Base-by-base conservation (phyloP, 2,888 invertebrate genomes). In the Leistus spinibarbis region DNA sequence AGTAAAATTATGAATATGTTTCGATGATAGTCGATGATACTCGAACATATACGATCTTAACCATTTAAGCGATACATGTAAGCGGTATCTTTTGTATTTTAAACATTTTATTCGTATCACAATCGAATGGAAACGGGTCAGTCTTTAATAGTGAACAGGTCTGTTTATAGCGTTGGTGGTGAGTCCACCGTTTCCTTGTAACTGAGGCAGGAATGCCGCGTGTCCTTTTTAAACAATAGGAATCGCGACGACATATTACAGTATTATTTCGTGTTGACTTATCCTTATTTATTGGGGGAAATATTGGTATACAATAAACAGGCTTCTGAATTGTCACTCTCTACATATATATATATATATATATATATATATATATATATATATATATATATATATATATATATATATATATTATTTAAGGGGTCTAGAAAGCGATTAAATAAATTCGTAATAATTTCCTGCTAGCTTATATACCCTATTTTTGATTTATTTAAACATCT, bases 231-330 rank as follows among this genome's bases (percentile, higher is more conserved):
- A 53, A 70, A 70, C 70, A 70, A 70, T 70, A 70, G 70, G n/a
- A n/a, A n/a, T n/a, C n/a, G n/a, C n/a, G n/a, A 54, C 70, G 70
- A 70, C 70, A 70, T 62, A 70, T 70, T 70, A 70, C 63, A 70
- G 70, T 70, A 70, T 70, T 63, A 70, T 70, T 70, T 62, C 54
- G 63, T 63, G 63, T 62, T 70, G 62, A 53, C 17, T 53, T 23
- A 53, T 0, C 54, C 16, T 70, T 70, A 70, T 70, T 70, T 70
- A 70, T 70, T 70, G 70, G 40, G 70, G 20, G 53, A 63, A 70
- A 70, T 70, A 70, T 70, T 63, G 63, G 62, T n/a, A n/a, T 23
- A 63, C 70, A 20, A 70, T 69, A 69, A 69, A 69, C 17, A 1
- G 13, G 60, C 60, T 60, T 60, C 60, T 9, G 60, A 60, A 63